Evolutionary conservation across 2,797 vertebrate genomes (phyloP), one percentile per base, ranked within the genome.

Genomic region (Phrynocephalus forsythii): DNA sequence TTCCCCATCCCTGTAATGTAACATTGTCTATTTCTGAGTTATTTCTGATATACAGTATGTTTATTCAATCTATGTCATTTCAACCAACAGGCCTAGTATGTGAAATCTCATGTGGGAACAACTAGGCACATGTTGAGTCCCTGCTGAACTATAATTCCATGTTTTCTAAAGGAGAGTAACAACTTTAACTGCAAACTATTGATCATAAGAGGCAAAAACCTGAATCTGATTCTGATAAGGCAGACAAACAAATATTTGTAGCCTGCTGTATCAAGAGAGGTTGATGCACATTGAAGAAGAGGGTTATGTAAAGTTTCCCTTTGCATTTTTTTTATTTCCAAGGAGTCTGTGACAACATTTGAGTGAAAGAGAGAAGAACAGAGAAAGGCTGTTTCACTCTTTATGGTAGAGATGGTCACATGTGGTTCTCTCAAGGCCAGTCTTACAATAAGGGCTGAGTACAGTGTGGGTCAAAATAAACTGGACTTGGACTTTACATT

Each of bases 381-480:
- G 71, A 38, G 15, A 73, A 73, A 73, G 16, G 5, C 16, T 73
- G 30, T 33, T 73, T 73, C 16, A 6, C 16, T 6, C 33, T 33
- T 73, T 73, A 38, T 63, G 60, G 15, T 18, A 18, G 15, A 18
- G 13, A 56, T 63, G 60, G 18, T 5, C 60, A 63, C 60, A 63
- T 63, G 60, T 63, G 60, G 15, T 63, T 63, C 60, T 18, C 18
- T 63, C 16, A 63, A 63, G 60, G 60, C 18, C 13, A 56, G 52
- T 56, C 52, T 56, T 56, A 56, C 52, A 56, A 56, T 56, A 56
- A 67, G 13, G 5, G 11, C 1, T 81, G 63, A 68, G 28, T 86
- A 13, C 18, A 33, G 89, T 66, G 22, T 71, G 60, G 80, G 73
- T 82, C 83, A n/a, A 79, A 87, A 78, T 86, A 33, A 63, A 85